A percentile compares a stretch with the other conserved stretches of the same genome.
phyloP scores from a whole-genome alignment of 2,888 invertebrate genomes.

The Unio delphinus region DNA sequence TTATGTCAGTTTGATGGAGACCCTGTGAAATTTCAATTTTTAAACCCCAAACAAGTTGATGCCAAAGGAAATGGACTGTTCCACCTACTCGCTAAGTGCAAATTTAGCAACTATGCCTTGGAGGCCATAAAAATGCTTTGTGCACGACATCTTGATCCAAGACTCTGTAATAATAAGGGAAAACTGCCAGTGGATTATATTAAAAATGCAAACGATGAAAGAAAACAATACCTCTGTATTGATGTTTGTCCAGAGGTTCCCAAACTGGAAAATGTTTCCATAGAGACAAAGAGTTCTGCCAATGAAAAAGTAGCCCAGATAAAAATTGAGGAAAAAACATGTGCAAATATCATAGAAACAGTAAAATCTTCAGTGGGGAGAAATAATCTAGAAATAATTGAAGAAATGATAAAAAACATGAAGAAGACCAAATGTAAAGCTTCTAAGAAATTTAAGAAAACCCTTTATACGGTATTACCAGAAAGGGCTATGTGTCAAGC shows the following conservation, averaged over 20 bases:
- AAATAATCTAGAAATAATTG: constrained; percentile 14
- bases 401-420: constrained; percentile 17
- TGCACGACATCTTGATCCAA: constrained; percentile 27
- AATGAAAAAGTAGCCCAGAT: neutral
- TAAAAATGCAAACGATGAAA: constrained; percentile 31
- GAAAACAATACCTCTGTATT: constrained; percentile 21
- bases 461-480: no score
- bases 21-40: constrained; percentile 27
- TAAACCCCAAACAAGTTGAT: constrained; percentile 40
- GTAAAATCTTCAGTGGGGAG: constrained; percentile 2
- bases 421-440: neutral
- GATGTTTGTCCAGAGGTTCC: neutral
- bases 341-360: neutral
- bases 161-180: constrained; percentile 31
- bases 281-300: no score
- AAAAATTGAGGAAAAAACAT: neutral
- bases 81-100: constrained; percentile 41
- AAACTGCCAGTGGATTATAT: constrained; percentile 40
- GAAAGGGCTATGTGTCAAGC: no score
- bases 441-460: no score
- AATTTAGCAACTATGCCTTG: constrained; percentile 31
- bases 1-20: constrained; percentile 36
- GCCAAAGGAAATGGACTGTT: constrained; percentile 35
- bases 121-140: constrained; percentile 39
- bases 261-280: no score